A percentile compares a stretch with the other conserved stretches of the same genome.
These are phyloP conservation scores for Pangasianodon gigas DNA, from an alignment of 2,113 vertebrate genomes.

Conservation along the genomic window DNA sequence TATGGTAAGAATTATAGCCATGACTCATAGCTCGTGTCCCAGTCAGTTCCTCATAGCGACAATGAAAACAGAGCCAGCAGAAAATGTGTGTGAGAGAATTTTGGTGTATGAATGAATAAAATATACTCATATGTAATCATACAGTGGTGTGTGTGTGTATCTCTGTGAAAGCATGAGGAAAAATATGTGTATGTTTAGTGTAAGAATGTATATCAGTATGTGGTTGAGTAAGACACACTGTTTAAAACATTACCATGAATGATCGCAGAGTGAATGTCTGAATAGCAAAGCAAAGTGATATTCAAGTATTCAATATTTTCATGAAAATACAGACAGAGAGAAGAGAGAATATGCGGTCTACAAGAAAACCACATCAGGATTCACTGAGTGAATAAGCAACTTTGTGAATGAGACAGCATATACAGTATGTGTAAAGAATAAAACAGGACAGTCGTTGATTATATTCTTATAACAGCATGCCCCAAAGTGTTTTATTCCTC, in stretches of 20 bases:
- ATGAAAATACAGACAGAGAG: background rate
- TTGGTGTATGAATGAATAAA: conserved; percentile 23
- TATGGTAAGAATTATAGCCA: conserved; percentile 76
- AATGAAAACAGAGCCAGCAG: conserved; percentile 69
- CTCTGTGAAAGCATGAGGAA: background rate
- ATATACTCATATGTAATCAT: background rate
- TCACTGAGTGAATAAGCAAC: background rate
- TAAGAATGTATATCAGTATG: background rate
- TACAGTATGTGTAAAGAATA: background rate
- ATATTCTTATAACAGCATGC: background rate
- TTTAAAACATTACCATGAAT: background rate
- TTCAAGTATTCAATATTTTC: background rate
- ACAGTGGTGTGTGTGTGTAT: conserved; percentile 13
- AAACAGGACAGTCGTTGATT: background rate
- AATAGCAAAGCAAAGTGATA: background rate
- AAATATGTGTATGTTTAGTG: background rate
- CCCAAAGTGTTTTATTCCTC: background rate
- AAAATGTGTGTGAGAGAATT: conserved; percentile 36
- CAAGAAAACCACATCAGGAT: background rate
- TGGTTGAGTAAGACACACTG: conserved; percentile 13
- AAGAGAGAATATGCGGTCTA: background rate
- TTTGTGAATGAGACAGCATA: background rate
- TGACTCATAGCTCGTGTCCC: conserved; percentile 72
- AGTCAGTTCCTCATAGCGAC: conserved; percentile 64
- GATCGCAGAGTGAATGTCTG: background rate